These are phyloP conservation scores for Poecilus cupreus DNA, from an alignment of 2,888 invertebrate species.

Conservation along the genomic window DNA sequence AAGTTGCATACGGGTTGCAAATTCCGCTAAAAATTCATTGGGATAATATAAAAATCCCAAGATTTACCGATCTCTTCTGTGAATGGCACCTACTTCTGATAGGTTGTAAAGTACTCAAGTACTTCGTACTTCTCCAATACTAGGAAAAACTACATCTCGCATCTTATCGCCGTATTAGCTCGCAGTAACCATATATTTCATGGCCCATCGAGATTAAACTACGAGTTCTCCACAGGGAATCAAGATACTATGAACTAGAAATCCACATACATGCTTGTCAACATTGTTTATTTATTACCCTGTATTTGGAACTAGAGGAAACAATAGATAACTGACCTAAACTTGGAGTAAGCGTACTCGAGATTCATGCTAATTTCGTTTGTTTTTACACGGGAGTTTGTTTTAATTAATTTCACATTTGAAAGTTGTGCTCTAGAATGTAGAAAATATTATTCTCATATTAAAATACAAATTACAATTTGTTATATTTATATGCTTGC, in stretches of 20 bases:
- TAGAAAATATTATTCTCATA: no score
- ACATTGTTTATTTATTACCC: background rate
- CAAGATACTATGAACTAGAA: background rate
- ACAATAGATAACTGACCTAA: background rate
- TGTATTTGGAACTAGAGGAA: background rate
- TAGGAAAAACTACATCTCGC: background rate
- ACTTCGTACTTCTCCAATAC: background rate
- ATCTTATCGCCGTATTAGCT: conserved; percentile 27
- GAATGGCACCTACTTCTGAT: background rate
- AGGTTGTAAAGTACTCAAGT: background rate
- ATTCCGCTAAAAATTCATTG: conserved; percentile 9
- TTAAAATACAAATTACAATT: no score
- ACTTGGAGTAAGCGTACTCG: background rate
- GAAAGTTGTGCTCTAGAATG: background rate
- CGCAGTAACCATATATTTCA: conserved; percentile 41
- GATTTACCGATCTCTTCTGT: conserved; percentile 14
- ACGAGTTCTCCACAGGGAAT: no score
- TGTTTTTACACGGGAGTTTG: background rate
- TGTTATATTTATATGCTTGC: background rate
- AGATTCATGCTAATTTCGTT: background rate
- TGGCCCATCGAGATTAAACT: no score
- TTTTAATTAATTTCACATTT: background rate
- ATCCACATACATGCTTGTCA: background rate
- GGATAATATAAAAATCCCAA: background rate
- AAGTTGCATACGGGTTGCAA: conserved; percentile 7